Conservation (phyloP, 2,113 vertebrate species). For the Oreochromis tanganicae region DNA sequence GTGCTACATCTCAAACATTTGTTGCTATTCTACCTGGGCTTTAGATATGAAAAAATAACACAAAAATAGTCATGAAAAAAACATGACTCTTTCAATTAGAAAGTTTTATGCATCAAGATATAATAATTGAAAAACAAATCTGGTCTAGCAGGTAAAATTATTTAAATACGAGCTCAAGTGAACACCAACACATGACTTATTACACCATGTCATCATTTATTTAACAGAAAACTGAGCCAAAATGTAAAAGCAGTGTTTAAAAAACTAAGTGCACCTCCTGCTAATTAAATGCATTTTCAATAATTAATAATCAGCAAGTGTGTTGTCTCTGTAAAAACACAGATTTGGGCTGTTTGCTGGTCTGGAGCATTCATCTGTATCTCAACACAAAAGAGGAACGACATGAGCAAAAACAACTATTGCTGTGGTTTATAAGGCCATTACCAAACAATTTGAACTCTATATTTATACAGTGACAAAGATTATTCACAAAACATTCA, state of each 20-base stretch:
- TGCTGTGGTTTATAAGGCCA: background rate
- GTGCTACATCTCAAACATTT: background rate
- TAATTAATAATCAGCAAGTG: background rate
- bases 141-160: background rate
- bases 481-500: background rate
- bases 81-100: background rate
- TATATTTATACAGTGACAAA: background rate
- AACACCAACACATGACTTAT: background rate
- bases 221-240: background rate
- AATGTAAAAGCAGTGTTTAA: background rate
- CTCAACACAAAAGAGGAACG: background rate
- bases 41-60: background rate
- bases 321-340: background rate
- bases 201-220: background rate
- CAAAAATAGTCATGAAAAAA: background rate
- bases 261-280: background rate
- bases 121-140: background rate
- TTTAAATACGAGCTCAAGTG: rapidly evolving
- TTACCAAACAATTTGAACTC: background rate
- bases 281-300: background rate
- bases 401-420: background rate
- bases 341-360: background rate
- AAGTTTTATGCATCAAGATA: background rate
- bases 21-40: background rate
- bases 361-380: background rate